phyloP scores from a whole-genome alignment of 1,140 invertebrate genomes.

The Drosophila auraria region DNA sequence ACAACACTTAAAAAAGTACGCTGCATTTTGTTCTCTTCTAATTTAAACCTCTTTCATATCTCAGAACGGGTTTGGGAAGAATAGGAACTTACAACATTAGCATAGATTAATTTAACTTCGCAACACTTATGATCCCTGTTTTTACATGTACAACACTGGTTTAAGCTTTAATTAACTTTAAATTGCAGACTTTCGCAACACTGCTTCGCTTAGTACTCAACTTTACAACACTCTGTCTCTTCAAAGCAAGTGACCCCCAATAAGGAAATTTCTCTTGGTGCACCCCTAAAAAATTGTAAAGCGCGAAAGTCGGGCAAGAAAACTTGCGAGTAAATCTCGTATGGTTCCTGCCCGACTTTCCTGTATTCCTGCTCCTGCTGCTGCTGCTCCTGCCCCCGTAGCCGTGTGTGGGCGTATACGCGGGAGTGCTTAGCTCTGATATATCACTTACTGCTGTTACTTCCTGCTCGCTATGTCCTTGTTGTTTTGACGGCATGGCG shows the following conservation, averaged over 20 bases:
- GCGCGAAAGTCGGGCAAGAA: conserved; percentile 13
- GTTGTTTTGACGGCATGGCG: conserved; percentile 9
- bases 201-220: background rate
- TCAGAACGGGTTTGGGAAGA: too few species aligned
- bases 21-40: too few species aligned
- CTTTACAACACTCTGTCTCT: background rate
- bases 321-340: conserved; percentile 30
- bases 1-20: too few species aligned
- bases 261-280: background rate
- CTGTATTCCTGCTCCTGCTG: background rate
- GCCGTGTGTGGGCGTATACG: conserved; percentile 37
- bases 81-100: background rate
- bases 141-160: background rate
- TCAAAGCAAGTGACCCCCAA: too few species aligned
- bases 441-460: conserved; percentile 64
- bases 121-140: background rate
- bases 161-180: background rate
- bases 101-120: background rate
- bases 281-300: conserved; percentile 8
- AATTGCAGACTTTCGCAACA: background rate
- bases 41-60: too few species aligned
- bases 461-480: conserved; percentile 32
- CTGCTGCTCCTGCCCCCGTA: background rate
- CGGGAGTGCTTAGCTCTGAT: conserved; percentile 78
- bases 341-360: conserved; percentile 12